phyloP scores from a whole-genome alignment of 2,113 vertebrate species.

The Abramis brama region DNA sequence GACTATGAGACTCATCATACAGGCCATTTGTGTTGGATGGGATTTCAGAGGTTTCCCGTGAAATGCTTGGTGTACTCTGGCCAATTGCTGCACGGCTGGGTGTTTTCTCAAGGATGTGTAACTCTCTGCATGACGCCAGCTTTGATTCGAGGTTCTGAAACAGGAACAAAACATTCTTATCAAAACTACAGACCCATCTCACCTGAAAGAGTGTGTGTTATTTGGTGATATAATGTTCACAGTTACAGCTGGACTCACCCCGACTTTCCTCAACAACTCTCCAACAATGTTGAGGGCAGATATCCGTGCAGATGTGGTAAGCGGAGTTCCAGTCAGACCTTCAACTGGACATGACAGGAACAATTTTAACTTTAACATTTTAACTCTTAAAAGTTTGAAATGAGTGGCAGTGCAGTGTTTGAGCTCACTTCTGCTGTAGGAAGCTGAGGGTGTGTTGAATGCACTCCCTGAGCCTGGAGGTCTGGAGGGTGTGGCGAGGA shows the following conservation, averaged over 20 bases:
- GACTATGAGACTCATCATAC: constrained; percentile 82
- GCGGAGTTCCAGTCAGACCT: constrained; percentile 82
- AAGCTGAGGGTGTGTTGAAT: constrained; percentile 75
- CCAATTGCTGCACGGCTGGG: constrained; percentile 71
- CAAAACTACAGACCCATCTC: not conserved
- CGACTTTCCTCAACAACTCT: constrained; percentile 95
- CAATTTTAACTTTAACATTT: too few relatives aligned
- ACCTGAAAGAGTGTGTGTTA: not conserved
- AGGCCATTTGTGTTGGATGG: constrained; percentile 69
- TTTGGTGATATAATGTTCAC: not conserved
- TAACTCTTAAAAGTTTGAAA: not conserved
- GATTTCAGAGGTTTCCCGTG: constrained; percentile 78
- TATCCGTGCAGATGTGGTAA: constrained; percentile 94
- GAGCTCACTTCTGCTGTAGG: constrained; percentile 79
- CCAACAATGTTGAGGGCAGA: constrained; percentile 97
- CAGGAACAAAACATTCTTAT: not conserved
- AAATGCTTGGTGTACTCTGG: constrained; percentile 67
- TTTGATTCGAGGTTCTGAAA: constrained; percentile 94
- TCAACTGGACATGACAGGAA: constrained; percentile 72
- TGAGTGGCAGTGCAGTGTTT: not conserved
- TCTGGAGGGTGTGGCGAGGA: constrained; percentile 77
- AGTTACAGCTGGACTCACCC: constrained; percentile 77
- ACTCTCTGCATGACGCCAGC: constrained; percentile 93
- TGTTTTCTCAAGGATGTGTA: constrained; percentile 85
- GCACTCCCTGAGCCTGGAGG: constrained; percentile 65